phyloP scores from a whole-genome alignment of 1,140 invertebrate species.

The Hyposmocoma kahamanoa region DNA sequence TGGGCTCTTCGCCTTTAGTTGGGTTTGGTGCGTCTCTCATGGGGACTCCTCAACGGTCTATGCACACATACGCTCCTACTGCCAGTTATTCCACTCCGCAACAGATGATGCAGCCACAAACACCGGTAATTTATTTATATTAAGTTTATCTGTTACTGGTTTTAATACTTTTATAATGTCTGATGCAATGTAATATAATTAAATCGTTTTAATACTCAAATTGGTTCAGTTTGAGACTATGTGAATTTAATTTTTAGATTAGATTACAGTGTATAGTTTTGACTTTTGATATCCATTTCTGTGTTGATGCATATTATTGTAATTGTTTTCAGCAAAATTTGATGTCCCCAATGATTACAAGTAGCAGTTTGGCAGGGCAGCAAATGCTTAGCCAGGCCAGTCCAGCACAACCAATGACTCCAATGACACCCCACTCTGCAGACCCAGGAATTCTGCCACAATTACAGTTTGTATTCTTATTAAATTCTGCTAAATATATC shows the following conservation, averaged over 20 bases:
- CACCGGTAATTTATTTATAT: conserved; percentile 77
- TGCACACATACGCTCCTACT: conserved; percentile 81
- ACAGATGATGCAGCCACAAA: conserved; percentile 88
- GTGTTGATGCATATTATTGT: not conserved
- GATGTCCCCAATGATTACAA: conserved; percentile 87
- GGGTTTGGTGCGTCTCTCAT: conserved; percentile 66
- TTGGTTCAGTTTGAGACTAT: not conserved
- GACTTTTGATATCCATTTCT: not conserved
- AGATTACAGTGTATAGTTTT: not conserved
- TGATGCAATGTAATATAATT: no score
- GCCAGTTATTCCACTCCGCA: conserved; percentile 82
- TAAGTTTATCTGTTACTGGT: no score
- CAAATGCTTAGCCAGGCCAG: conserved; percentile 76
- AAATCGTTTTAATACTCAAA: no score
- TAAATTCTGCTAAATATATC: no score
- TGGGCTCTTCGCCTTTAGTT: conserved; percentile 73
- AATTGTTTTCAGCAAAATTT: conserved; percentile 81
- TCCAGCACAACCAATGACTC: conserved; percentile 88
- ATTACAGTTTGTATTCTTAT: conserved; percentile 92
- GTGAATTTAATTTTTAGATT: not conserved
- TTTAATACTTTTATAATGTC: no score
- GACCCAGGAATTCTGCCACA: conserved; percentile 96
- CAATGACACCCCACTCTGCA: conserved; percentile 94
- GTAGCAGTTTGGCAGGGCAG: conserved; percentile 59
- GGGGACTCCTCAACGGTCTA: conserved; percentile 79